Evolutionary conservation across 2,113 vertebrate species (phyloP).

Genomic region (Rhodinocichla rosea): DNA sequence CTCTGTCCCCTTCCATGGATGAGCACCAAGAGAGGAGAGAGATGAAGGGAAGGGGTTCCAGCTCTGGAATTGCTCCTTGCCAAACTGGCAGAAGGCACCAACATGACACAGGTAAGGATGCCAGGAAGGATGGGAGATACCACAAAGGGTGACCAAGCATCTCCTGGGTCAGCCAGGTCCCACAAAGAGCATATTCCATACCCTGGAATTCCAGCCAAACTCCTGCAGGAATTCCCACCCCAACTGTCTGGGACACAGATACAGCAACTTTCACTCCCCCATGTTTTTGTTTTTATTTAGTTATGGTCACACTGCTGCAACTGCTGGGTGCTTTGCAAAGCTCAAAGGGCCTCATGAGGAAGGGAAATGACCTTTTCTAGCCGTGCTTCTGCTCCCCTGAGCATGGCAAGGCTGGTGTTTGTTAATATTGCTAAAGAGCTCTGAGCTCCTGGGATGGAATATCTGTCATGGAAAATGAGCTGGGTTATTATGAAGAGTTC

Average conservation of each 20-base stretch:
- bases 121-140: not conserved
- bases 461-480: not conserved
- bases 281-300: not conserved
- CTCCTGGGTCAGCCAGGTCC: not conserved
- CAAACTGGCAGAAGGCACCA: not conserved
- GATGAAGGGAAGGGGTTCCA: not conserved
- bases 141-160: not conserved
- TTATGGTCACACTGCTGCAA: not conserved
- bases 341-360: not conserved
- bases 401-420: not conserved
- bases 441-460: not conserved
- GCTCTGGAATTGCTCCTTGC: not conserved
- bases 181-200: not conserved
- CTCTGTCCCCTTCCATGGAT: not conserved
- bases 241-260: not conserved
- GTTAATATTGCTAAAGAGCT: not conserved
- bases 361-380: not conserved
- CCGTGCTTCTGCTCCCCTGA: not conserved
- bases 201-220: not conserved
- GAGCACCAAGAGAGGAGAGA: not conserved
- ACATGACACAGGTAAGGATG: rapidly evolving
- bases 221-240: not conserved
- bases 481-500: not conserved
- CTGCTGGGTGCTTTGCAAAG: not conserved
- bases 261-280: not conserved